These are phyloP conservation scores for Diachrysia chrysitis DNA, from an alignment of 2,888 invertebrate genomes.

Conservation along the genomic window DNA sequence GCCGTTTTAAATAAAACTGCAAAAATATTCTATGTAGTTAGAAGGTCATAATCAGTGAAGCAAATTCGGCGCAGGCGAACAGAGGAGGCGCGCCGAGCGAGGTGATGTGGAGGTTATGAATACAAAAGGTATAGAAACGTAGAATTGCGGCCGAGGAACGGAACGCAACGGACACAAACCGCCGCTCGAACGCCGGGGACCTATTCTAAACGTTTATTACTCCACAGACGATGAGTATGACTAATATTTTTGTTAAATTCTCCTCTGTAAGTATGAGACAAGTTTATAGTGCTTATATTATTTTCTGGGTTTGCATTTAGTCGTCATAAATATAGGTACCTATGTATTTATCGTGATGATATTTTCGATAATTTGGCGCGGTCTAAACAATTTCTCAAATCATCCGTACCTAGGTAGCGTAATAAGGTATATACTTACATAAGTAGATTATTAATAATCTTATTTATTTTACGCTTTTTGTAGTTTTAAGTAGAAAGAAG, in stretches of 20 bases:
- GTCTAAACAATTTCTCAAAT: no score
- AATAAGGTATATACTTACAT: no score
- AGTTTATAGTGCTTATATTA: no score
- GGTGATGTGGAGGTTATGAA: constrained; percentile 81
- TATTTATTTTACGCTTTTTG: no score
- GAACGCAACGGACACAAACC: constrained; percentile 75
- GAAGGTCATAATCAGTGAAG: constrained; percentile 68
- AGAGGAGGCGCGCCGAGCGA: constrained; percentile 63
- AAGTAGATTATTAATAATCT: no score
- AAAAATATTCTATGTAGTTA: constrained; percentile 28
- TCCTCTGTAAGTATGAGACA: no score
- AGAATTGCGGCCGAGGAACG: constrained; percentile 80
- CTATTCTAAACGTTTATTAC: constrained; percentile 72
- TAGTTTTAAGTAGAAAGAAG: no score
- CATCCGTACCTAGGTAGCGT: no score
- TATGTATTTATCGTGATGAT: no score
- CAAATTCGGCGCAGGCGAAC: constrained; percentile 70
- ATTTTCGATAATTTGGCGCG: no score
- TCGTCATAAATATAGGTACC: no score
- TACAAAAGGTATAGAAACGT: constrained; percentile 78
- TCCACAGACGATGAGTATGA: no score
- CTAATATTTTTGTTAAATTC: constrained; percentile 10
- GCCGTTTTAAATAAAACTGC: constrained; percentile 10
- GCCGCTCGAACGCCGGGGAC: constrained; percentile 62
- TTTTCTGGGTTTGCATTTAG: constrained; percentile 7